Evolutionary conservation across 1,140 invertebrate species (phyloP), one percentile per base, ranked within the genome.

Genomic region (Pectinophora gossypiella): DNA sequence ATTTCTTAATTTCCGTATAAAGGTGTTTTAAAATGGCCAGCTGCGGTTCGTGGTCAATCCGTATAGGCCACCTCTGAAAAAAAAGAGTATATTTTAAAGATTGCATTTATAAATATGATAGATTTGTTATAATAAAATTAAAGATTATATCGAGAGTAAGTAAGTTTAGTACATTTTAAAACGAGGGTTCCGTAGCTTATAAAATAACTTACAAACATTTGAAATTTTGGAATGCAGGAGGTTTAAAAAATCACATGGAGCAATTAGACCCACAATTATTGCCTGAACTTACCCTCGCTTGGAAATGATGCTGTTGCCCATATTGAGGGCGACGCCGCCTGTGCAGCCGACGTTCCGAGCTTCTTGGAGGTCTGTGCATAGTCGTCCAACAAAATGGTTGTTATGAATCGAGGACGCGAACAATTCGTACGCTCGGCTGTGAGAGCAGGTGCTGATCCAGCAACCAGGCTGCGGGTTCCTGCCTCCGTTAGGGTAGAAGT

Each of bases 401-500:
- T 61, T 63, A 38, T 81, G 81, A 18, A 92, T 80, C 9, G 87
- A 89, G 48, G 90, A 87, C 7, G 89, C 87, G 48, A 89, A 92
- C 9, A 90, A 88, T 18, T 81, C 46, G 46, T 87, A 89, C 0
- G 91, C 82, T 3, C 89, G 82, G 16, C 72, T 59, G 56, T 91
- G 90, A 18, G 89, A 82, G 48, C 90, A 91, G 38, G 53, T 78
- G 57, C 84, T 87, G 0, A 71, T 21, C 1, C 48, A 57, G 52
- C 94, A 95, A 3, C 93, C 94, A 6, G 92, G 91, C 67, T 95
- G 94, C 1, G 67, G 59, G n/a, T 72, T 66, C n/a, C 59, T 65
- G 3, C 91, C 92, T 36, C 91, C 91, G 48, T 91, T 90, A 5
- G 90, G 89, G 54, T 89, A 91, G 63, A 91, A 91, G 52, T 91